phyloP scores from a whole-genome alignment of 2,797 vertebrate species.

The Hyperoplus immaculatus region DNA sequence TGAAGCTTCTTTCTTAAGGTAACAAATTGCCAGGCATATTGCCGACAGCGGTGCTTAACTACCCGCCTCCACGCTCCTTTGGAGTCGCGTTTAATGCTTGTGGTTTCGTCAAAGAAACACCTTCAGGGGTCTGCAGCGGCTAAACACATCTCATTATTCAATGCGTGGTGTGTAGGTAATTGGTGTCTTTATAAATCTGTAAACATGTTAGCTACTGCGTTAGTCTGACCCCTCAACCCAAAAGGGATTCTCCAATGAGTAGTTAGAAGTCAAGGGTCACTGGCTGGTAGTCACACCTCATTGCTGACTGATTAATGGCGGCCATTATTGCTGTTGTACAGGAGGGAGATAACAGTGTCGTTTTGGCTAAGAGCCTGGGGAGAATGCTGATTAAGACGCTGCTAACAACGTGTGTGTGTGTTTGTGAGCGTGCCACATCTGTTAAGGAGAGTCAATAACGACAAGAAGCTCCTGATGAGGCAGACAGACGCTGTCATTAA shows the following conservation, averaged over 20 bases:
- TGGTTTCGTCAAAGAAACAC: conserved; percentile 46
- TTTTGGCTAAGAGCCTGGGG: conserved; percentile 52
- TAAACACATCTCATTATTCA: conserved; percentile 67
- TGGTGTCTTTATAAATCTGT: conserved; percentile 49
- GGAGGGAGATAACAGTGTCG: conserved; percentile 48
- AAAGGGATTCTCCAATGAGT: conserved; percentile 49
- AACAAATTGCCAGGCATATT: conserved; percentile 48
- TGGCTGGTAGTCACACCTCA: conserved; percentile 63
- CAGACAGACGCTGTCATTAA: background rate
- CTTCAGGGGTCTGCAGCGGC: conserved; percentile 54
- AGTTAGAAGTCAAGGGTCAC: conserved; percentile 60
- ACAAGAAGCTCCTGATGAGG: background rate
- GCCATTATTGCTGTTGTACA: conserved; percentile 60
- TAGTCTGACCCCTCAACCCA: conserved; percentile 46
- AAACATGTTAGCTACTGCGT: conserved; percentile 22
- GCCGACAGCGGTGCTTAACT: conserved; percentile 47
- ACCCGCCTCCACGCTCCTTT: conserved; percentile 46
- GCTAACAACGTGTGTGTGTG: conserved; percentile 30
- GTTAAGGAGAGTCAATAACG: conserved; percentile 36
- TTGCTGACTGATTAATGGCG: conserved; percentile 75
- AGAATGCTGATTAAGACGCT: conserved; percentile 54
- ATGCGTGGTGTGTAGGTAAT: conserved; percentile 43
- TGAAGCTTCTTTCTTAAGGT: conserved; percentile 33
- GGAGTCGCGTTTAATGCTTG: conserved; percentile 50
- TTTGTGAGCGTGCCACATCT: conserved; percentile 35